These are phyloP conservation scores for Portevinia maculata DNA, from an alignment of 2,888 invertebrate genomes.

Conservation along the genomic window DNA sequence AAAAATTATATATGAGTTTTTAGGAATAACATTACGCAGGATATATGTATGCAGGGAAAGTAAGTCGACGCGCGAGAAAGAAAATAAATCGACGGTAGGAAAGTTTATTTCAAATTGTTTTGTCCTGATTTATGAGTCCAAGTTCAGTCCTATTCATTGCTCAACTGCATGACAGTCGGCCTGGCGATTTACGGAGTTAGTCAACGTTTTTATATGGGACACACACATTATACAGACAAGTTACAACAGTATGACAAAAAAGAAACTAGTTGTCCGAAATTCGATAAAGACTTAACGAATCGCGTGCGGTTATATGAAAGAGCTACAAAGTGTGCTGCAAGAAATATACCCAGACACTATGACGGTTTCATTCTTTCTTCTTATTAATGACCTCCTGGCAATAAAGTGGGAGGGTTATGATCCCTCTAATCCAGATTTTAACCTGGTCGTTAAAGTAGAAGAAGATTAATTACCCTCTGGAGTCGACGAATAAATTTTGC, in stretches of 20 bases:
- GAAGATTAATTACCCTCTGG: no score
- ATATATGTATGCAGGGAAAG: slow-evolving; percentile 3
- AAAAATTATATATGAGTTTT: slow-evolving; percentile 53
- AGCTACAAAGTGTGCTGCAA: no score
- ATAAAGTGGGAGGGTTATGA: no score
- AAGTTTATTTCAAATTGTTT: slow-evolving; percentile 73
- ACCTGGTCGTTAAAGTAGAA: no score
- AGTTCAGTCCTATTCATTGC: slow-evolving; percentile 64
- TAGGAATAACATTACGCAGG: slow-evolving; percentile 53
- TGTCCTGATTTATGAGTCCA: slow-evolving; percentile 74
- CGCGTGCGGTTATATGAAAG: no score
- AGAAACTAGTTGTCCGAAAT: slow-evolving; percentile 1
- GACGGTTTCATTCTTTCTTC: no score
- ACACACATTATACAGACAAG: background rate
- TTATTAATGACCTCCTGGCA: no score
- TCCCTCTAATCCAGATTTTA: no score
- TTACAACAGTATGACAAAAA: slow-evolving; percentile 9
- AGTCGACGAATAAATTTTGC: no score
- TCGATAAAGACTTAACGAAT: no score
- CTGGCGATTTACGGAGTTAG: slow-evolving; percentile 65
- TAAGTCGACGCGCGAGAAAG: background rate
- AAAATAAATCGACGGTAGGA: slow-evolving; percentile 49
- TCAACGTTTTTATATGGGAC: slow-evolving; percentile 17
- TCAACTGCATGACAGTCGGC: slow-evolving; percentile 67
- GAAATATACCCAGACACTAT: no score